Conservation (phyloP, 2,113 vertebrate genomes). For the Siphamia tubifer region DNA sequence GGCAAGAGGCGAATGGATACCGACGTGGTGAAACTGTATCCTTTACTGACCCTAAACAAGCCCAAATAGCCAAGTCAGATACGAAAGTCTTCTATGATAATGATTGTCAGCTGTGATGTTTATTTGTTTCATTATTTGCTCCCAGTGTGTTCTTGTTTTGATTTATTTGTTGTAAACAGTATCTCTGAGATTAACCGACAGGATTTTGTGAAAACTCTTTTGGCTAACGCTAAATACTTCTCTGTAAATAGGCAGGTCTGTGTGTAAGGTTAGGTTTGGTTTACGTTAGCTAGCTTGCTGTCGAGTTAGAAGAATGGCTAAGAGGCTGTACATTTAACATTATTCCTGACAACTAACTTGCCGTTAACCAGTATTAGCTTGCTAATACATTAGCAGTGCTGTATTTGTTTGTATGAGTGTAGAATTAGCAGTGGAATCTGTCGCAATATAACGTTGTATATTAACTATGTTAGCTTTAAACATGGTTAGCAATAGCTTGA, state of each 20-base stretch:
- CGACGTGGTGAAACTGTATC: constrained; percentile 99
- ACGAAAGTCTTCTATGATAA: background rate
- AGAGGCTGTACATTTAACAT: background rate
- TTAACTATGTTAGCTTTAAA: constrained; percentile 45
- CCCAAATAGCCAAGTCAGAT: background rate
- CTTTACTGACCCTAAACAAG: constrained; percentile 81
- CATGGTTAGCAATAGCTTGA: constrained; percentile 50
- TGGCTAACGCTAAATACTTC: background rate
- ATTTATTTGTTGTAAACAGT: background rate
- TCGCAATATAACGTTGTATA: constrained; percentile 22
- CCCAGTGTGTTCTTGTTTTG: background rate
- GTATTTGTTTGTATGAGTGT: constrained; percentile 4
- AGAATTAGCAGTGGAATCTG: constrained; percentile 24
- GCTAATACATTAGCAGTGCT: background rate
- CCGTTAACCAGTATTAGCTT: constrained; percentile 21
- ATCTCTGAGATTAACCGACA: background rate
- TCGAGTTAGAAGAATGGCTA: constrained; percentile 32
- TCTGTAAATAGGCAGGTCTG: background rate
- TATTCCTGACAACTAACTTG: background rate
- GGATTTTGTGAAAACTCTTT: constrained; percentile 31
- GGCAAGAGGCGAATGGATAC: constrained; percentile 99
- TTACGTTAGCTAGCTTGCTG: constrained; percentile 15
- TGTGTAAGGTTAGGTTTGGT: background rate
- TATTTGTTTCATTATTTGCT: background rate
- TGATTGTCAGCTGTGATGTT: constrained; percentile 16